Evolutionary conservation across 2,113 vertebrate species (phyloP).

Genomic region (Cepphus grylle): DNA sequence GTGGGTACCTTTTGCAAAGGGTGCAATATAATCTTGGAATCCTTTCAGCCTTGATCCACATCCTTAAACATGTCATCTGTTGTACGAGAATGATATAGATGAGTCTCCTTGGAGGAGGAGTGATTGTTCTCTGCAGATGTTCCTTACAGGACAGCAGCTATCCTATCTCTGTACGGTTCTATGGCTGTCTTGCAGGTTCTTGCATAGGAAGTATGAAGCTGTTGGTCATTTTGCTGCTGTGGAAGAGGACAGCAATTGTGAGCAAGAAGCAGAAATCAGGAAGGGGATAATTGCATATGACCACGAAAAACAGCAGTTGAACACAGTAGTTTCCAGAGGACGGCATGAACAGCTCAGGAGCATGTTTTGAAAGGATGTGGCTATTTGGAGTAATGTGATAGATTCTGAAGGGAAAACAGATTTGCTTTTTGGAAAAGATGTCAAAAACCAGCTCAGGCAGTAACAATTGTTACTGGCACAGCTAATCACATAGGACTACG

Average conservation of each 20-base stretch:
- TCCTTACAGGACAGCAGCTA: not conserved
- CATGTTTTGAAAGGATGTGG: constrained; percentile 34
- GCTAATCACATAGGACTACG: not conserved
- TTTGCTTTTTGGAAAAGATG: constrained; percentile 8
- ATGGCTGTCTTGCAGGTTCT: not conserved
- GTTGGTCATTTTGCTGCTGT: not conserved
- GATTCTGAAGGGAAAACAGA: constrained; percentile 2
- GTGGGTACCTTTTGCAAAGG: not conserved
- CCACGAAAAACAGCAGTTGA: not conserved
- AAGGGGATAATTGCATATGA: not conserved
- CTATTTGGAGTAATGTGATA: constrained; percentile 4
- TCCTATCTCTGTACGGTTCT: not conserved
- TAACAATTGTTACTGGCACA: not conserved
- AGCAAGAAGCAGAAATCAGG: not conserved
- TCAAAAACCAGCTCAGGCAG: not conserved
- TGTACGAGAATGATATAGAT: not conserved
- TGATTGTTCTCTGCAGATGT: not conserved
- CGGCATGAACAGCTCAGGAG: not conserved
- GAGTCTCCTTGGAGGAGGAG: not conserved
- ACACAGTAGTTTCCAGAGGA: not conserved
- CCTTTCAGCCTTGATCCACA: not conserved
- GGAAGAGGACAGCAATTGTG: not conserved
- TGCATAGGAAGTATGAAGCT: not conserved
- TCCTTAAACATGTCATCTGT: not conserved
- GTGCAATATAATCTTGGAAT: not conserved